Conservation (phyloP, 2,797 vertebrate genomes). For the Ara ararauna region DNA sequence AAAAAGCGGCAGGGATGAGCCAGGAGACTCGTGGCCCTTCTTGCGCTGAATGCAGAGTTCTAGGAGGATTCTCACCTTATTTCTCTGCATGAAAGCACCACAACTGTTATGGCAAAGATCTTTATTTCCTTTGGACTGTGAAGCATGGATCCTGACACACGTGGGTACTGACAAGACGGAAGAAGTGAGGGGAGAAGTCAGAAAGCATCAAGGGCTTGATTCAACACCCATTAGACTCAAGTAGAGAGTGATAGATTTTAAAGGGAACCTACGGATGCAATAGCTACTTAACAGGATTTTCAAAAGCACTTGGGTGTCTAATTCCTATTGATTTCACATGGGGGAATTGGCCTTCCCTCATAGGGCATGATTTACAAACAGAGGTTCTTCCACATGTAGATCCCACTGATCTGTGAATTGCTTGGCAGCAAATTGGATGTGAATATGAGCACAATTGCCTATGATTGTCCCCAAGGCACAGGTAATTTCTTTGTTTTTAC, state of each 20-base stretch:
- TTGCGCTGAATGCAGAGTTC: fast-evolving
- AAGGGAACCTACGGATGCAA: not conserved
- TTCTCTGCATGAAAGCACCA: not conserved
- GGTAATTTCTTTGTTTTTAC: not conserved
- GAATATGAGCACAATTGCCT: not conserved
- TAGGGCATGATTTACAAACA: not conserved
- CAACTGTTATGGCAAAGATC: fast-evolving
- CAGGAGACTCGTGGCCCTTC: not conserved
- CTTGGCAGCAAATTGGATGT: not conserved
- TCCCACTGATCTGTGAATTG: not conserved
- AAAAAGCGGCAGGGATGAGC: not conserved
- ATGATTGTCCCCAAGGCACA: not conserved
- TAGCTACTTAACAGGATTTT: not conserved
- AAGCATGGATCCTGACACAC: fast-evolving
- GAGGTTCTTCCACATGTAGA: not conserved
- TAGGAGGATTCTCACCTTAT: fast-evolving
- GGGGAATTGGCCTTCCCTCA: not conserved
- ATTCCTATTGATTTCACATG: constrained; percentile 11
- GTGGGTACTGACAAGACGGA: fast-evolving
- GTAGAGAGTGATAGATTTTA: not conserved
- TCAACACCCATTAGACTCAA: not conserved
- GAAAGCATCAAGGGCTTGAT: not conserved
- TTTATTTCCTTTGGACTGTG: not conserved
- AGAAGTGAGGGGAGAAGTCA: not conserved
- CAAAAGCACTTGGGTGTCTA: not conserved